Conservation (phyloP, 2,797 vertebrate genomes). For the Myiotriccus ornatus region DNA sequence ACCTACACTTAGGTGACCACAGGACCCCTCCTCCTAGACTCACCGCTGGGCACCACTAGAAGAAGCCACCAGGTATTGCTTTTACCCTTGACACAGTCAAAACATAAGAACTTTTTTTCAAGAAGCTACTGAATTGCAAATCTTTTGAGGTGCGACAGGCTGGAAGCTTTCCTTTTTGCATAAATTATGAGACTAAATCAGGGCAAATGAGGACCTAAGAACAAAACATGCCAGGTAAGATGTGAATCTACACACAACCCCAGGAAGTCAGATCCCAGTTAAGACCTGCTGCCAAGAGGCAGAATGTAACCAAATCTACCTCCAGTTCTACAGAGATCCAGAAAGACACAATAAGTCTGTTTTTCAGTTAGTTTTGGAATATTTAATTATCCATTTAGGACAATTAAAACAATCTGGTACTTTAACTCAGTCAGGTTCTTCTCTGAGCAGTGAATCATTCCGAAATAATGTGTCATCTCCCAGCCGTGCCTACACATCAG, state of each 20-base stretch:
- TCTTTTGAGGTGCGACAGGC: background rate
- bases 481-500: constrained; percentile 69
- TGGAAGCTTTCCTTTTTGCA: background rate
- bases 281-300: background rate
- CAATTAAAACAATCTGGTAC: constrained; percentile 53
- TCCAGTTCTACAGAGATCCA: background rate
- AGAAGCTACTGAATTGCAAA: background rate
- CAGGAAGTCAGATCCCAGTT: background rate
- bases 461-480: constrained; percentile 41
- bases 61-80: background rate
- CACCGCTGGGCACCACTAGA: accelerated
- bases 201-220: background rate
- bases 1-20: background rate
- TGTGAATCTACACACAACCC: background rate
- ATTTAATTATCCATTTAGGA: constrained; percentile 33
- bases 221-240: background rate
- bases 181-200: background rate
- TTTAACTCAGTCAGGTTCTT: constrained; percentile 41
- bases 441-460: constrained; percentile 57
- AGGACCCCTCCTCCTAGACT: background rate
- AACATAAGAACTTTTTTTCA: background rate
- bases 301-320: background rate
- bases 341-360: background rate
- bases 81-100: background rate
- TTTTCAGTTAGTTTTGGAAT: background rate